These are phyloP conservation scores for Mellilla xanthometata DNA, from an alignment of 2,888 invertebrate genomes.

Conservation along the genomic window DNA sequence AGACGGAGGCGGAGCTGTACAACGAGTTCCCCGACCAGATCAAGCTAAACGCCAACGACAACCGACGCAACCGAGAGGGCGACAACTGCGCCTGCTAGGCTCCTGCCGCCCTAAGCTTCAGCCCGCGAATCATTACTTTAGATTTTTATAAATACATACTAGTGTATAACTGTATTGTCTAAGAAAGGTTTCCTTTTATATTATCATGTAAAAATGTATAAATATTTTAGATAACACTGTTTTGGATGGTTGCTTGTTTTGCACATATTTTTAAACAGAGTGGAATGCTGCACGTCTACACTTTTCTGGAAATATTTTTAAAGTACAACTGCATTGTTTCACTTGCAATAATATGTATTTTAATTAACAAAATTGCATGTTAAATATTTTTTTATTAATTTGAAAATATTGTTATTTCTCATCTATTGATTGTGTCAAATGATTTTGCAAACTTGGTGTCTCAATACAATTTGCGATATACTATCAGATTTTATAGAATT, in stretches of 20 bases:
- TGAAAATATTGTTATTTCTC: too few relatives aligned
- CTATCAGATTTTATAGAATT: too few relatives aligned
- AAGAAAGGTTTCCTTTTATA: constrained; percentile 69
- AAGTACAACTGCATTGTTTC: constrained; percentile 8
- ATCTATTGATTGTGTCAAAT: too few relatives aligned
- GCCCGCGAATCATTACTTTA: constrained; percentile 60
- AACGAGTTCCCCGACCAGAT: constrained; percentile 99
- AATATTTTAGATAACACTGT: constrained; percentile 47
- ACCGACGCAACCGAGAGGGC: constrained; percentile 87
- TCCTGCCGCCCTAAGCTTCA: constrained; percentile 36
- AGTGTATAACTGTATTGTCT: constrained; percentile 66
- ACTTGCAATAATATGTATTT: too few relatives aligned
- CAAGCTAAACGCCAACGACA: constrained; percentile 89
- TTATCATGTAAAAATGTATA: constrained; percentile 74
- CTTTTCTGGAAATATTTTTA: constrained; percentile 15
- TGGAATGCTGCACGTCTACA: constrained; percentile 26
- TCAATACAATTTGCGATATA: too few relatives aligned
- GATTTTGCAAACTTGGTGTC: too few relatives aligned
- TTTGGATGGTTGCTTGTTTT: constrained; percentile 51
- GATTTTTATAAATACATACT: constrained; percentile 63
- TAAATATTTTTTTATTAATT: too few relatives aligned
- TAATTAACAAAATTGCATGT: too few relatives aligned
- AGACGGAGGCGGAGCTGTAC: constrained; percentile 95
- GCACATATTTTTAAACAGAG: constrained; percentile 38
- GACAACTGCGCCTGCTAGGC: constrained; percentile 90